A percentile compares a stretch with the other conserved stretches of the same genome.
These are phyloP conservation scores for Lethenteron reissneri DNA, from an alignment of 2,113 vertebrate genomes.

Conservation along the genomic window DNA sequence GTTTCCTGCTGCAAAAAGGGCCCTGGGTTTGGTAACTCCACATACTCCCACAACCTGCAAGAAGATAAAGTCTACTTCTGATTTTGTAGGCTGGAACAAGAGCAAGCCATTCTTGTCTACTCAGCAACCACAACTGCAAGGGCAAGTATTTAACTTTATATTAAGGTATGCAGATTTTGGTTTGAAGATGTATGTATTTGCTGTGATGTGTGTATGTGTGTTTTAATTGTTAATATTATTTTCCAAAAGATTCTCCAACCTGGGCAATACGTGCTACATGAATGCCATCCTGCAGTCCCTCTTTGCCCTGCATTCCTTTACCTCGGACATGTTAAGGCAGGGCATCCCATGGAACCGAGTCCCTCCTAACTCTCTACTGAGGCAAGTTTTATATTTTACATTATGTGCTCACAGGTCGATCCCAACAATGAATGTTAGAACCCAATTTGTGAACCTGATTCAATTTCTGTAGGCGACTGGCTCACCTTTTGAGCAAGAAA, in stretches of 20 bases:
- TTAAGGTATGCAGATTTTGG: neutral
- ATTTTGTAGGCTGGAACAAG: conserved; percentile 91
- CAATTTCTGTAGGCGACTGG: conserved; percentile 46
- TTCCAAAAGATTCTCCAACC: conserved; percentile 64
- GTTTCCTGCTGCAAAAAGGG: conserved; percentile 50
- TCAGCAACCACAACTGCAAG: conserved; percentile 68
- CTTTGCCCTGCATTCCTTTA: conserved; percentile 89
- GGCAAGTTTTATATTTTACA: conserved; percentile 25
- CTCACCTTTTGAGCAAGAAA: conserved; percentile 78
- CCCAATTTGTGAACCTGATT: too few relatives aligned
- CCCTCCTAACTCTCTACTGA: conserved; percentile 67
- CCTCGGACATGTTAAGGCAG: conserved; percentile 75
- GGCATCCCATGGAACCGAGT: conserved; percentile 83
- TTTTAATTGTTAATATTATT: conserved; percentile 9
- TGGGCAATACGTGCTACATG: conserved; percentile 98
- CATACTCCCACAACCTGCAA: conserved; percentile 54
- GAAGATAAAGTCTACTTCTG: conserved; percentile 62
- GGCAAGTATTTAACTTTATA: conserved; percentile 26
- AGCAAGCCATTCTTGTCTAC: conserved; percentile 40
- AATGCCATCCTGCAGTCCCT: conserved; percentile 92
- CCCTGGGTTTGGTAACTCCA: conserved; percentile 58
- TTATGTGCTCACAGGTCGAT: too few relatives aligned
- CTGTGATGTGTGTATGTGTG: conserved; percentile 8
- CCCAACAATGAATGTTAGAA: too few relatives aligned
- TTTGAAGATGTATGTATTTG: neutral